phyloP scores from a whole-genome alignment of 2,113 vertebrate species.

The Crotalus helleri region DNA sequence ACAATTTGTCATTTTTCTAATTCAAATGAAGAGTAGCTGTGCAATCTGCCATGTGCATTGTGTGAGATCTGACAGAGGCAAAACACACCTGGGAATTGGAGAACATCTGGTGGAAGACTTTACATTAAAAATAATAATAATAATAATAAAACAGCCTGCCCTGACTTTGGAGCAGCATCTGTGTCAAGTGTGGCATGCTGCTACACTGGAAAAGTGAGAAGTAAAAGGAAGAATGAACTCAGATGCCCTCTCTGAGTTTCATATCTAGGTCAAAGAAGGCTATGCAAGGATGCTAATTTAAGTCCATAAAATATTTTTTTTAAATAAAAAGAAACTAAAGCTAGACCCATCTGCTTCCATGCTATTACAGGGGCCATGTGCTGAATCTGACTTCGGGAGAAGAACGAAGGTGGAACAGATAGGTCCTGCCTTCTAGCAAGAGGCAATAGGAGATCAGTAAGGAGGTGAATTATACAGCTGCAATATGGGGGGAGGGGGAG shows the following conservation, averaged over 20 bases:
- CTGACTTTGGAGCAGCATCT: constrained; percentile 67
- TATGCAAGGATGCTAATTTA: not conserved
- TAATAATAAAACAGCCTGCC: constrained; percentile 36
- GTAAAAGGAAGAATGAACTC: not conserved
- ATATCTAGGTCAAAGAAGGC: constrained; percentile 2
- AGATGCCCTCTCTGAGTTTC: not conserved
- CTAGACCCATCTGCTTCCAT: not conserved
- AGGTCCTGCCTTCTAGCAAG: not conserved
- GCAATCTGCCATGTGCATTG: not conserved
- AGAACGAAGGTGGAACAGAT: not conserved
- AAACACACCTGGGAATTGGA: constrained; percentile 55
- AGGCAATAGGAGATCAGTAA: not conserved
- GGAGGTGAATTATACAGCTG: not conserved
- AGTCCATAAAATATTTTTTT: not conserved
- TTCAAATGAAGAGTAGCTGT: not conserved
- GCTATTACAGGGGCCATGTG: not conserved
- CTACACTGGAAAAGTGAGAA: constrained; percentile 26
- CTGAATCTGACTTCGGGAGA: too few relatives aligned
- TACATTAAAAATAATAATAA: constrained; percentile 68
- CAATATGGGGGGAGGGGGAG: not conserved
- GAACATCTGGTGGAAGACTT: constrained; percentile 72
- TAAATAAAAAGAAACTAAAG: not conserved
- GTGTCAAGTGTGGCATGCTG: constrained; percentile 48
- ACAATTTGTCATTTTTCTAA: constrained; percentile 22
- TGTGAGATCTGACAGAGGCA: constrained; percentile 34